Conservation (phyloP, 2,113 vertebrate genomes). For the Tautogolabrus adspersus region DNA sequence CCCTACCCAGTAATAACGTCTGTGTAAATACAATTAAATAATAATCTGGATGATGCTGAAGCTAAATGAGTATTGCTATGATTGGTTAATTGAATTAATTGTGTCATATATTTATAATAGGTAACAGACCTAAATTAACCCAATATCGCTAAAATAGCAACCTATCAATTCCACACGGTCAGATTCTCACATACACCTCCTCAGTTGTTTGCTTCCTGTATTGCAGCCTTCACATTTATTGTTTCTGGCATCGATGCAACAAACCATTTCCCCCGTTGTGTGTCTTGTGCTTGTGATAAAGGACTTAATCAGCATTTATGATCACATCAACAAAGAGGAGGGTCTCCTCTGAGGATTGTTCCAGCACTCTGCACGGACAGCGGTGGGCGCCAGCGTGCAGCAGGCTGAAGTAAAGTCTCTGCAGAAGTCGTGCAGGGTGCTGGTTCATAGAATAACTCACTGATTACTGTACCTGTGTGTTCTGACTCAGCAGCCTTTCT, state of each 20-base stretch:
- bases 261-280: constrained; percentile 34
- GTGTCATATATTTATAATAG: no score
- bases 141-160: no score
- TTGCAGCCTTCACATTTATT: constrained; percentile 24
- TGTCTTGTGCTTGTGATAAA: constrained; percentile 20
- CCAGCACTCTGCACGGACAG: constrained; percentile 40
- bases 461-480: constrained; percentile 31
- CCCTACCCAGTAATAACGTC: no score
- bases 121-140: no score
- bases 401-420: not conserved
- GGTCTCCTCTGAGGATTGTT: constrained; percentile 39
- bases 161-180: no score
- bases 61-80: no score
- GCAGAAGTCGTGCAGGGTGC: not conserved
- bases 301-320: constrained; percentile 38
- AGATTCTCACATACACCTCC: not conserved
- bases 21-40: no score
- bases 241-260: constrained; percentile 35
- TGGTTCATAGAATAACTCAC: not conserved
- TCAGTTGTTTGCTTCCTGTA: constrained; percentile 29
- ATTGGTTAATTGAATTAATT: no score
- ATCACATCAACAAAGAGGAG: constrained; percentile 37
- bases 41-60: no score
- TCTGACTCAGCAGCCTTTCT: constrained; percentile 31
- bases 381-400: not conserved